Percentiles rank a stretch among this genome's conserved stretches.
These are phyloP conservation scores for Callorhinus ursinus DNA, from an alignment of 2,113 vertebrate species.

Conservation along the genomic window DNA sequence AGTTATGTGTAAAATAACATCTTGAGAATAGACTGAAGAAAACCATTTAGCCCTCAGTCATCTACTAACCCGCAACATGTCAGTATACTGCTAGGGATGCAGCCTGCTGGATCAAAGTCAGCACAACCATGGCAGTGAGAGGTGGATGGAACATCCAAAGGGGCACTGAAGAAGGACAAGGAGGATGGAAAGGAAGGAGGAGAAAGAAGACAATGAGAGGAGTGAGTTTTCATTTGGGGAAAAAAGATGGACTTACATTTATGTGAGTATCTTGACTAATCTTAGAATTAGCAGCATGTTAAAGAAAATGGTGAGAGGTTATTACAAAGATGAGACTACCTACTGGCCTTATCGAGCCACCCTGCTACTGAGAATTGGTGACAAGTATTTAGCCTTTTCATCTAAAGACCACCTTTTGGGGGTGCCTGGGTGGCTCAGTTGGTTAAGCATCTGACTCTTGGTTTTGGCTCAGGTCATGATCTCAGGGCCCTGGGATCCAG, in stretches of 20 bases:
- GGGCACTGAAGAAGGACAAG: neutral
- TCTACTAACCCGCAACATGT: conserved; percentile 34
- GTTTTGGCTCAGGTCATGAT: neutral
- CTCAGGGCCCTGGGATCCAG: neutral
- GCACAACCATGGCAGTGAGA: neutral
- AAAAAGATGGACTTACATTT: conserved; percentile 5
- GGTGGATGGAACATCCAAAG: neutral
- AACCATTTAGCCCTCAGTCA: conserved; percentile 25
- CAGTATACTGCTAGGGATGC: neutral
- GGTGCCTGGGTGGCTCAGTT: neutral
- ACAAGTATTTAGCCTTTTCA: neutral
- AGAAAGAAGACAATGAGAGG: neutral
- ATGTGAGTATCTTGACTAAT: neutral
- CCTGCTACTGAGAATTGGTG: neutral
- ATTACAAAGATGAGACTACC: conserved; percentile 1
- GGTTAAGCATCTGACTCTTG: neutral
- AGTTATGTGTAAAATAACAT: conserved; percentile 34
- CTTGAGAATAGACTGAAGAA: conserved; percentile 38
- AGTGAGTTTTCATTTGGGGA: neutral
- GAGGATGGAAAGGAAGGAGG: neutral
- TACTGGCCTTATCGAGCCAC: neutral
- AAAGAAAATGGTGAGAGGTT: neutral
- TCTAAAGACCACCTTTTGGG: neutral
- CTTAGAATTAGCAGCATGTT: neutral
- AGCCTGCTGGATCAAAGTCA: neutral